Evolutionary conservation across 2,888 invertebrate species (phyloP), one percentile per base, ranked within the genome.

Genomic region (Eupithecia subfuscata): DNA sequence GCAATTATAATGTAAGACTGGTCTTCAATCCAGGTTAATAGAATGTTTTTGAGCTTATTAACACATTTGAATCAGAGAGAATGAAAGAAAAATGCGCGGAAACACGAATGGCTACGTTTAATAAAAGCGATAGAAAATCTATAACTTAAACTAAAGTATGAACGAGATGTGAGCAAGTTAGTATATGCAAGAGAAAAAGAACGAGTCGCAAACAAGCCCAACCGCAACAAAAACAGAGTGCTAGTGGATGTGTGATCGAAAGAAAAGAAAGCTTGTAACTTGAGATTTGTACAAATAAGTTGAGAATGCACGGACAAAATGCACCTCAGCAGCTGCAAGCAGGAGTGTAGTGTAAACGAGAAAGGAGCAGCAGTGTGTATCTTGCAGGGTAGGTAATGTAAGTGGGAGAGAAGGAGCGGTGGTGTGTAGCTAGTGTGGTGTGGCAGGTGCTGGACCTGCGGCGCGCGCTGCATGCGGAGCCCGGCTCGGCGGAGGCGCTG

Each of bases 371-470:
- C 60, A 25, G 60, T 25, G 25, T 60, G 14, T 52, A 8, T 60
- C 60, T 25, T 60, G 9, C 52, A 22, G 52, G 25, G 60, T 25
- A 60, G 60, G 60, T 60, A 22, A 56, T 22, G 64, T 37, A 40
- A 37, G 34, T 11, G 34, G 40, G 60, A 30, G 70, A 48, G 56
- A 56, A 45, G 68, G 37, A 52, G n/a, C 48, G 70, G 18, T 75
- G 81, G 80, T 81, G 83, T 85, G 83, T 85, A 83, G 82, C 81
- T 81, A 82, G 81, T 84, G 77, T 90, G 88, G 84, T 89, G 87
- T 86, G 94, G 90, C 95, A 97, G 97, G 97, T 97, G 95, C 96
- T 97, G 96, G 97, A 97, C 95, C 96, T 97, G 91, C 96, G 97
- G 95, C 96, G 97, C 92, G 97, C 97, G 89, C 96, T 97, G 93